Evolutionary conservation across 2,797 vertebrate genomes (phyloP).

Genomic region (Cottoperca gobio): DNA sequence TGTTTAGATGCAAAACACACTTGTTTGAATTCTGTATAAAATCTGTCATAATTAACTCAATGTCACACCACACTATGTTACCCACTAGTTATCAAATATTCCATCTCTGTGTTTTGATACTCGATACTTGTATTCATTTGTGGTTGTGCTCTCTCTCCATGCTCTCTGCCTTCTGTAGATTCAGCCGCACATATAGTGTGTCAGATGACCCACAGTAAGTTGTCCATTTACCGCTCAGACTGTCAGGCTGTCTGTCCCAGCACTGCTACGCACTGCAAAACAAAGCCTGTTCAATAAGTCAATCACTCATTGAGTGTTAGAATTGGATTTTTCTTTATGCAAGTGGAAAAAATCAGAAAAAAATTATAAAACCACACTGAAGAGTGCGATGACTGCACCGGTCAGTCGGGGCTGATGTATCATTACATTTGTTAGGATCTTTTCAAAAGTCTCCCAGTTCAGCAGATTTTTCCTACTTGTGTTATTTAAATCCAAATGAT

Average conservation of each 20-base stretch:
- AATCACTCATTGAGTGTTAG: neutral
- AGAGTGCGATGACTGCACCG: neutral
- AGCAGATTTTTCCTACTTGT: slow-evolving; percentile 31
- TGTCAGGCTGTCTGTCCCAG: slow-evolving; percentile 24
- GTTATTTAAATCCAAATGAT: neutral
- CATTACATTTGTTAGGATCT: neutral
- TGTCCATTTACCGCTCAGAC: slow-evolving; percentile 42
- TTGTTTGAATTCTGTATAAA: neutral
- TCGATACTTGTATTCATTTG: slow-evolving; percentile 53
- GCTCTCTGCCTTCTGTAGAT: slow-evolving; percentile 91
- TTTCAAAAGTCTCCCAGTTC: neutral
- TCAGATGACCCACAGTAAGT: slow-evolving; percentile 98
- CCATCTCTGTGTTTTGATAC: slow-evolving; percentile 24
- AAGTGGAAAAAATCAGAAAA: slow-evolving; percentile 35
- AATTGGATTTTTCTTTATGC: slow-evolving; percentile 2
- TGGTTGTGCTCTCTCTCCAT: slow-evolving; percentile 76
- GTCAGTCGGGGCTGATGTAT: neutral
- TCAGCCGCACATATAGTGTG: slow-evolving; percentile 92
- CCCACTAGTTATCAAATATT: neutral
- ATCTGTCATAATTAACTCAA: slow-evolving; percentile 2
- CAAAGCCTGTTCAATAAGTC: slow-evolving; percentile 12
- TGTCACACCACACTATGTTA: neutral
- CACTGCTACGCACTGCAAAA: slow-evolving; percentile 35
- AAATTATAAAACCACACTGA: neutral
- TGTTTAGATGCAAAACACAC: slow-evolving; percentile 5